phyloP scores from a whole-genome alignment of 1,140 invertebrate genomes.

The Trigoniulus corallinus region DNA sequence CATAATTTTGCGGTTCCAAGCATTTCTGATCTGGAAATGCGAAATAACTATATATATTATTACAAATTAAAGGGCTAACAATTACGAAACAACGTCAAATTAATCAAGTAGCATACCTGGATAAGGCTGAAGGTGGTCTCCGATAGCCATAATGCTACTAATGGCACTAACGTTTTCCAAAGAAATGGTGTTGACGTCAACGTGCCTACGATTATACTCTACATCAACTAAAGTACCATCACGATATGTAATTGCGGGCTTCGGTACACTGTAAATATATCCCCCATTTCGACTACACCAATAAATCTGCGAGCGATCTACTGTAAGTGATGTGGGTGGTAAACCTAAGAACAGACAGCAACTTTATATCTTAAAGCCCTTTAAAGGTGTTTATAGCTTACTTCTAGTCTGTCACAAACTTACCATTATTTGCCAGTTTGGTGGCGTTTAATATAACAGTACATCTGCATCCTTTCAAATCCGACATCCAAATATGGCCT shows the following conservation, averaged over 20 bases:
- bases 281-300: conserved; percentile 35
- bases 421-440: background rate
- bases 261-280: conserved; percentile 24
- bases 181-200: conserved; percentile 12
- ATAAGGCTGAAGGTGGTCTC: conserved; percentile 54
- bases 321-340: conserved; percentile 26
- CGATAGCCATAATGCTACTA: conserved; percentile 43
- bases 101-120: conserved; percentile 35
- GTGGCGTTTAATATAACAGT: conserved; percentile 30
- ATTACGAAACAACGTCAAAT: no score
- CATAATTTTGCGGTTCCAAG: background rate
- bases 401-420: background rate
- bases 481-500: conserved; percentile 40
- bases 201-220: no score
- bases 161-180: conserved; percentile 21
- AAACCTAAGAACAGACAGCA: conserved; percentile 15
- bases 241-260: no score
- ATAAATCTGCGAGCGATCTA: conserved; percentile 26
- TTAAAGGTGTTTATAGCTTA: no score
- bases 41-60: no score
- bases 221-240: no score
- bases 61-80: no score
- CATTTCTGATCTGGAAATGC: no score
- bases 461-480: conserved; percentile 49
- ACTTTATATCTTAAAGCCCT: background rate